Evolutionary conservation across 2,888 invertebrate species (phyloP).

Genomic region (Lycaena phlaeas): DNA sequence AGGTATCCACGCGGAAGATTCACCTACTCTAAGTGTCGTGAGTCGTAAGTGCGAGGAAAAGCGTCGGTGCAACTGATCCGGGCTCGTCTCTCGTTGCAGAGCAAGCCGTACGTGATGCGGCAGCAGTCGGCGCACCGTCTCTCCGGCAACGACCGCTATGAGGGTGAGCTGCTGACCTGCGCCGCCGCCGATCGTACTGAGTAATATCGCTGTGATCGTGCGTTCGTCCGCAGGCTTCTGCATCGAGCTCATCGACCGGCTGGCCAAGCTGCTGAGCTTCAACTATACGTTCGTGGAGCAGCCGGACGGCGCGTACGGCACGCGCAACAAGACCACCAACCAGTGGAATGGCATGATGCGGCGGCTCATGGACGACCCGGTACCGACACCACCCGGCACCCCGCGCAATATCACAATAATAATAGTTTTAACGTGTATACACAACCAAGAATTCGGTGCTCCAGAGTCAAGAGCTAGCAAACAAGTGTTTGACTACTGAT

Average conservation of each 20-base stretch:
- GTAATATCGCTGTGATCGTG: too few relatives aligned
- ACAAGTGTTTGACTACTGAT: too few relatives aligned
- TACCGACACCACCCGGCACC: slow-evolving; percentile 14
- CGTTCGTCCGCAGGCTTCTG: slow-evolving; percentile 81
- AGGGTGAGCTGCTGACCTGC: slow-evolving; percentile 72
- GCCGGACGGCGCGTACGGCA: slow-evolving; percentile 80
- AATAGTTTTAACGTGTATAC: too few relatives aligned
- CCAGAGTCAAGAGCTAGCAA: too few relatives aligned
- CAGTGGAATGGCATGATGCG: slow-evolving; percentile 83
- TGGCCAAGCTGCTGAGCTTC: slow-evolving; percentile 82
- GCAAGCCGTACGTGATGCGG: slow-evolving; percentile 90
- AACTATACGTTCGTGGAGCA: slow-evolving; percentile 86
- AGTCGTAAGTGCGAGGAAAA: not conserved
- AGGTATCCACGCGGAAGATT: too few relatives aligned
- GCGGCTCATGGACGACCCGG: slow-evolving; percentile 76
- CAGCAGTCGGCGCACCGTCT: slow-evolving; percentile 76
- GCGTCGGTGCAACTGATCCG: not conserved
- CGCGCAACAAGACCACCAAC: slow-evolving; percentile 64
- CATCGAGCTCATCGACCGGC: slow-evolving; percentile 86
- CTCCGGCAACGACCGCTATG: slow-evolving; percentile 85
- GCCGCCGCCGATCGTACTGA: too few relatives aligned
- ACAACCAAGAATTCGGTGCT: too few relatives aligned
- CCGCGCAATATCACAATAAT: not conserved
- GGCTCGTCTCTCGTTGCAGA: slow-evolving; percentile 61
- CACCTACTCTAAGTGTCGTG: too few relatives aligned